A percentile compares a stretch with the other conserved stretches of the same genome.
phyloP scores from a whole-genome alignment of 2,888 invertebrate genomes.

The Palloptera scutellata region DNA sequence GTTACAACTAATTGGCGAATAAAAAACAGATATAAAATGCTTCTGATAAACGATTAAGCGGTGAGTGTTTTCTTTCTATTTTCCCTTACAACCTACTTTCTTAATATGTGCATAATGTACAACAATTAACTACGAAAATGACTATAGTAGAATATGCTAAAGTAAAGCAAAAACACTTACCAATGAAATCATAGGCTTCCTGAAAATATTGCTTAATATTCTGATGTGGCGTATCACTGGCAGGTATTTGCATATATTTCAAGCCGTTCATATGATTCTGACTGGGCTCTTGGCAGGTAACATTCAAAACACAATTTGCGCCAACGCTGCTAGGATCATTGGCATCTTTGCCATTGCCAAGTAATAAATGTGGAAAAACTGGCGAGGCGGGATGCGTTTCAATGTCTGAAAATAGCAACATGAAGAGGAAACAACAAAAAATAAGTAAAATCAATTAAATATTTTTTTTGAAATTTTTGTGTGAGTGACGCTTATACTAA shows the following conservation, averaged over 20 bases:
- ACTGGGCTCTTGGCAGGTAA: conserved; percentile 77
- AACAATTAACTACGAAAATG: neutral
- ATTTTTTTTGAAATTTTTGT: neutral
- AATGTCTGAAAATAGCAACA: conserved; percentile 66
- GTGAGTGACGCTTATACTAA: too few relatives aligned
- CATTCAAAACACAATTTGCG: conserved; percentile 81
- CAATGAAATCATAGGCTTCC: conserved; percentile 85
- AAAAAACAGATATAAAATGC: too few relatives aligned
- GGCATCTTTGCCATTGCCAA: conserved; percentile 85
- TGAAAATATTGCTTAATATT: conserved; percentile 89
- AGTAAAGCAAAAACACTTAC: conserved; percentile 67
- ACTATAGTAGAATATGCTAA: conserved; percentile 1
- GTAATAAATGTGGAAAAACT: conserved; percentile 80
- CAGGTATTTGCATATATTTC: conserved; percentile 80
- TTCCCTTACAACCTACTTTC: too few relatives aligned
- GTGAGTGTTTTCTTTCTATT: too few relatives aligned
- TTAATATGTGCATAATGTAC: too few relatives aligned
- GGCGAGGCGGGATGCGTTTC: conserved; percentile 79
- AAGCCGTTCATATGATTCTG: conserved; percentile 74
- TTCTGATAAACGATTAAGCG: too few relatives aligned
- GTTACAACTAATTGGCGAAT: too few relatives aligned
- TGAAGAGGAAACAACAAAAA: conserved; percentile 22
- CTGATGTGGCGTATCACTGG: conserved; percentile 83
- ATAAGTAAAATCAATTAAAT: conserved; percentile 17
- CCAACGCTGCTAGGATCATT: conserved; percentile 76